Conservation (phyloP, 2,113 vertebrate species). For the Turdus rufiventris region DNA sequence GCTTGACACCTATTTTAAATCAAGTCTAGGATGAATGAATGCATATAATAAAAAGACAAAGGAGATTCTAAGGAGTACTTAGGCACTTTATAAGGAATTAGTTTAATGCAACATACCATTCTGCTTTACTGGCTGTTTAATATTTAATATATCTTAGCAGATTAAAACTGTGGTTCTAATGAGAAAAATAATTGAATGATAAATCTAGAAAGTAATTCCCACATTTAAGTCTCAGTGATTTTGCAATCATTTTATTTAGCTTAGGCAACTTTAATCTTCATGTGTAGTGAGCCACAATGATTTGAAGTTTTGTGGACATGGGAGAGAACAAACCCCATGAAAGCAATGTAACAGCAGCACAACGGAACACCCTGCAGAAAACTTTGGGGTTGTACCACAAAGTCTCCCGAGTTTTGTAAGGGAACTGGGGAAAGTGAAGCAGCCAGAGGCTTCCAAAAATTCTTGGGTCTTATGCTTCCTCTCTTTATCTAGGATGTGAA, state of each 20-base stretch:
- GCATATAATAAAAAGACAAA: slow-evolving; percentile 1
- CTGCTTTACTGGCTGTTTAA: slow-evolving; percentile 8
- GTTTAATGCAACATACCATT: not conserved
- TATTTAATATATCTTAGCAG: slow-evolving; percentile 7
- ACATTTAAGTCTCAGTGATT: not conserved
- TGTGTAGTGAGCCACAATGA: not conserved
- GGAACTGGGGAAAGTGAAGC: not conserved
- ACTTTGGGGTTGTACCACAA: not conserved
- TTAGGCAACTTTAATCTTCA: not conserved
- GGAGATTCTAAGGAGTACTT: not conserved
- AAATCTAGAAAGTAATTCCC: not conserved
- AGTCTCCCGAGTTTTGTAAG: not conserved
- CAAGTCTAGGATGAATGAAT: not conserved
- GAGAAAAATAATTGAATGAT: slow-evolving; percentile 34
- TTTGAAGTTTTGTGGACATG: not conserved
- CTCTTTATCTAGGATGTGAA: not conserved
- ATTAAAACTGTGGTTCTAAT: slow-evolving; percentile 27
- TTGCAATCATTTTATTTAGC: not conserved
- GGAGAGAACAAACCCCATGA: not conserved
- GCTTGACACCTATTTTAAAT: not conserved
- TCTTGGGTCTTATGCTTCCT: not conserved
- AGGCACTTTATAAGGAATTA: not conserved
- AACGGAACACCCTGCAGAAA: not conserved
- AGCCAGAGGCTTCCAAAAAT: not conserved
- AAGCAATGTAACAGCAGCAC: not conserved